A percentile compares a stretch with the other conserved stretches of the same genome.
Evolutionary conservation across 1,140 invertebrate genomes (phyloP).

Genomic region (Streblospio benedicti): DNA sequence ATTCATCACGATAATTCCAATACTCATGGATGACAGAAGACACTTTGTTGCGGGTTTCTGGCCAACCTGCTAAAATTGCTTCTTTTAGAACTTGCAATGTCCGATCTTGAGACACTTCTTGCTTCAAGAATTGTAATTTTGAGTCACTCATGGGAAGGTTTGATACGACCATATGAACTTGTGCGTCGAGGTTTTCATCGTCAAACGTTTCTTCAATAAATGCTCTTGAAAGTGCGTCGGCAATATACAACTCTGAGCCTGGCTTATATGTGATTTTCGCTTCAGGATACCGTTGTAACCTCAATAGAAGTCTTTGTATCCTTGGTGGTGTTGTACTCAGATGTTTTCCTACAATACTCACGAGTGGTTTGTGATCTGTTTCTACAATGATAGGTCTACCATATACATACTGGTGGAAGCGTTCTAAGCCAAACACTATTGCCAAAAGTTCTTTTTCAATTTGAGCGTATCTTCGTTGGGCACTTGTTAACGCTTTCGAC

Average conservation of each 20-base stretch:
- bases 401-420: constrained; percentile 8
- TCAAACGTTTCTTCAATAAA: no score
- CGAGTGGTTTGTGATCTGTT: constrained; percentile 25
- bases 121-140: no score
- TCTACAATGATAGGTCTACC: constrained; percentile 8
- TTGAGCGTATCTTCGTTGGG: constrained; percentile 9
- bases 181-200: no score
- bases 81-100: no score
- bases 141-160: no score
- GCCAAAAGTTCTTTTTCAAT: constrained; percentile 14
- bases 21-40: no score
- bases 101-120: no score
- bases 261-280: constrained; percentile 40
- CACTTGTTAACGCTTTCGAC: neutral
- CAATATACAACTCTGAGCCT: constrained; percentile 43
- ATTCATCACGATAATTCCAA: neutral
- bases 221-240: constrained; percentile 26
- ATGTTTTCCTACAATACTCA: constrained; percentile 42
- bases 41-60: no score
- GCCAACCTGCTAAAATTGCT: no score
- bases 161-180: no score
- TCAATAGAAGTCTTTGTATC: constrained; percentile 46
- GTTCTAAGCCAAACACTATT: constrained; percentile 7
- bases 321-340: constrained; percentile 38
- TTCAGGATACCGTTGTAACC: constrained; percentile 44